Conservation (phyloP, 2,888 invertebrate genomes). For the Dendrolimus houi region DNA sequence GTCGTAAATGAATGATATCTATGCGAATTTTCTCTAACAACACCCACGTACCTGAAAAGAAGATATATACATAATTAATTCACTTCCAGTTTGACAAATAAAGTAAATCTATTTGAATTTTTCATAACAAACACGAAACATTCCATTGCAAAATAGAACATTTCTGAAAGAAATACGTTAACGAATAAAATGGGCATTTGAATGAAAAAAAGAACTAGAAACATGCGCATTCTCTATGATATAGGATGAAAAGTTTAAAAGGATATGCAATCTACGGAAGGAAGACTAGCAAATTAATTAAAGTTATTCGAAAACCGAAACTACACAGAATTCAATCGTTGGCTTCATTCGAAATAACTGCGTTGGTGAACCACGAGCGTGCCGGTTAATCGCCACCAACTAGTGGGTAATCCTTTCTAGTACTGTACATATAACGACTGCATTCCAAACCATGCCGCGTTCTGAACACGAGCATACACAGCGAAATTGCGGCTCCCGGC, state of each 20-base stretch:
- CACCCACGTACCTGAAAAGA: constrained; percentile 64
- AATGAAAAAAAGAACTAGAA: too few species aligned
- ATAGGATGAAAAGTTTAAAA: neutral
- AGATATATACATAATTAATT: constrained; percentile 19
- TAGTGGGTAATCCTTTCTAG: constrained; percentile 68
- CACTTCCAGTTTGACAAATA: neutral
- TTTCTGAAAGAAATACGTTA: too few species aligned
- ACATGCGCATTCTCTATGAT: too few species aligned
- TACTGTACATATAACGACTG: constrained; percentile 65
- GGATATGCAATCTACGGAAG: neutral
- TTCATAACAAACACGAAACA: neutral
- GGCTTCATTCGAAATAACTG: constrained; percentile 43
- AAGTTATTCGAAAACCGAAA: constrained; percentile 31
- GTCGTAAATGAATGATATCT: constrained; percentile 47
- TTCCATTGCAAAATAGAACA: too few species aligned
- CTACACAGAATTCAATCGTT: constrained; percentile 40
- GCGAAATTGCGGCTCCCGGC: constrained; percentile 56
- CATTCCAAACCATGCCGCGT: constrained; percentile 44
- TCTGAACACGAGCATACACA: constrained; percentile 30
- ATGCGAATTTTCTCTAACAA: constrained; percentile 56
- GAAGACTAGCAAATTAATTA: constrained; percentile 25
- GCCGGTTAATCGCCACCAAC: constrained; percentile 64
- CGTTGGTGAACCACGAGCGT: constrained; percentile 50
- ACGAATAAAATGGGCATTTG: too few species aligned
- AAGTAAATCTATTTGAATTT: neutral